These are phyloP conservation scores for Tineola bisselliella DNA, from an alignment of 2,888 invertebrate species.

Conservation along the genomic window DNA sequence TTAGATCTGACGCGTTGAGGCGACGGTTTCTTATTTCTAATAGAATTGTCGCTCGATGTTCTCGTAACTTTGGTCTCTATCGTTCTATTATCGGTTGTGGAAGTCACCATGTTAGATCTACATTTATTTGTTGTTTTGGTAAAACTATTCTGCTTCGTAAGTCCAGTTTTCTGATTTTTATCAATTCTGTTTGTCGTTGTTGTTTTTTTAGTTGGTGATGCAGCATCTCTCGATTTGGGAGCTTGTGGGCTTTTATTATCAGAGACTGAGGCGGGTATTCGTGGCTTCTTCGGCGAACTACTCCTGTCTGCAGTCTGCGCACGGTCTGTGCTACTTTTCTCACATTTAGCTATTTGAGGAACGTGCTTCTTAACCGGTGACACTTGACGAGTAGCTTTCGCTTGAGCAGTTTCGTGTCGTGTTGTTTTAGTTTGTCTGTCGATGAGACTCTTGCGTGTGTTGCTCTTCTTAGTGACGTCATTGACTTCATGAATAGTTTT, in stretches of 20 bases:
- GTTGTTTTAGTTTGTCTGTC: neutral
- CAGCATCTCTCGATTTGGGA: conserved; percentile 36
- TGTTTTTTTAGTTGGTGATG: conserved; percentile 31
- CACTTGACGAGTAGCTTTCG: neutral
- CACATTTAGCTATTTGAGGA: neutral
- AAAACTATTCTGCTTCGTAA: conserved; percentile 35
- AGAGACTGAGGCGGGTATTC: conserved; percentile 24
- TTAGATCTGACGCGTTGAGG: conserved; percentile 58
- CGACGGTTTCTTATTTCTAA: conserved; percentile 53
- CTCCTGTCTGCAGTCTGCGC: neutral
- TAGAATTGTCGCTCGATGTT: conserved; percentile 67
- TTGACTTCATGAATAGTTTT: neutral
- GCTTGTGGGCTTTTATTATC: conserved; percentile 29
- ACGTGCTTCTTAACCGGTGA: neutral
- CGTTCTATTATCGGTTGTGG: conserved; percentile 29
- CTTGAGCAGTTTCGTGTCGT: neutral
- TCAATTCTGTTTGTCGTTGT: conserved; percentile 28
- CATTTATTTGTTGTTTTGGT: conserved; percentile 27
- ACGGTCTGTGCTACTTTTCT: neutral
- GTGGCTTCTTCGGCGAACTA: conserved; percentile 44
- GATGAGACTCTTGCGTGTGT: neutral
- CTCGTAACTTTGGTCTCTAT: conserved; percentile 57
- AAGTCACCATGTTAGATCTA: conserved; percentile 24
- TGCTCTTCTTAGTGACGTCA: neutral
- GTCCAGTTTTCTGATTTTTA: conserved; percentile 27